These are phyloP conservation scores for Luehdorfia chinensis DNA, from an alignment of 1,140 invertebrate genomes.

Conservation along the genomic window DNA sequence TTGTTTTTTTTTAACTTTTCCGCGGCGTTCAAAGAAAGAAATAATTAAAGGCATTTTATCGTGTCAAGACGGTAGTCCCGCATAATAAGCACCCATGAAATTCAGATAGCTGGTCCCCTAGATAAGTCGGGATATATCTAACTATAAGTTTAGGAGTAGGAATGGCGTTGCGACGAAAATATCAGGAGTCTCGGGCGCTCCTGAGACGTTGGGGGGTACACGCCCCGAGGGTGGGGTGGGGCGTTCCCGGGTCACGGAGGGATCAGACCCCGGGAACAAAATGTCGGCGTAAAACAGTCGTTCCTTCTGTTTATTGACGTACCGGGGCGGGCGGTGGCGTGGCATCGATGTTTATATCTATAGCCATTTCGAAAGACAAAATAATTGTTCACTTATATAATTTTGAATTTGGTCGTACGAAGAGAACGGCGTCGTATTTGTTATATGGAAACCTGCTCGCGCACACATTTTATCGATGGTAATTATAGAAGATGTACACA, in stretches of 20 bases:
- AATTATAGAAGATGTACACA: no score
- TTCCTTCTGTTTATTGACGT: slow-evolving; percentile 41
- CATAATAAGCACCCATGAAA: slow-evolving; percentile 13
- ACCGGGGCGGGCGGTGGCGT: background rate
- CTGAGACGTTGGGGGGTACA: slow-evolving; percentile 40
- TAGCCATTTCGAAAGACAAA: background rate
- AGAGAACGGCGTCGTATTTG: no score
- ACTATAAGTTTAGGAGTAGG: slow-evolving; percentile 20
- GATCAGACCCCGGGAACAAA: slow-evolving; percentile 50
- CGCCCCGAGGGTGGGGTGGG: slow-evolving; percentile 44
- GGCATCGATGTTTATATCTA: background rate
- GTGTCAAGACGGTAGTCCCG: background rate
- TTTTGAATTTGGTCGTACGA: no score
- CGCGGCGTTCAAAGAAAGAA: no score
- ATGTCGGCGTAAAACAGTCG: slow-evolving; percentile 47
- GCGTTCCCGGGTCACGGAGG: slow-evolving; percentile 43
- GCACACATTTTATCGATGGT: no score
- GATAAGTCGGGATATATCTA: slow-evolving; percentile 13
- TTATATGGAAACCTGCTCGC: no score
- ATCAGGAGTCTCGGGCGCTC: slow-evolving; percentile 40
- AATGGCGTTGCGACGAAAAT: slow-evolving; percentile 31
- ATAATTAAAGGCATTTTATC: background rate
- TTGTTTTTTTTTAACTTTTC: no score
- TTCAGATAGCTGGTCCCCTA: slow-evolving; percentile 6
- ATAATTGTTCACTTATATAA: no score